Base-by-base conservation (phyloP, 2,113 vertebrate genomes). In the Epinephelus lanceolatus region DNA sequence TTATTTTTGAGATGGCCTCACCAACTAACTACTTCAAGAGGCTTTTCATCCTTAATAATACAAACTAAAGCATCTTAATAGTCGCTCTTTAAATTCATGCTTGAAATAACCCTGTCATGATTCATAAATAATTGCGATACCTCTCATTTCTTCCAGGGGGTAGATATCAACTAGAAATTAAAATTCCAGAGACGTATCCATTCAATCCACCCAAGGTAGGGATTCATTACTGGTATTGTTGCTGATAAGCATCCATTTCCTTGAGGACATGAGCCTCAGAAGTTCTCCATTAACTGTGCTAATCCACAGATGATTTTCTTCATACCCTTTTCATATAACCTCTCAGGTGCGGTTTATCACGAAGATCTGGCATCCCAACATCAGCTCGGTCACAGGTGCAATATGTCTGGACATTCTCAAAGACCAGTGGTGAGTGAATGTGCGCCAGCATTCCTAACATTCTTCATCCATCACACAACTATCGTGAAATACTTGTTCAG, bases 331-430 rank as follows among this genome's bases (percentile, higher is more conserved):
- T 33, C 59, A 45, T 78, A 76, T 51, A n/a, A 61, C 94, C n/a
- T 94, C 95, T 80, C 93, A 99, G 98, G 98, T 99, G 95, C 97
- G 98, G 88, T 99, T 99, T 96, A 99, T 99, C 93, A 98, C 98
- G 76, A 99, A 99, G 96, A 99, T 99, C 95, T 99, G 98, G 98
- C 98, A 99, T 97, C 98, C 98, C 94, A 99, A 99, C 95, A 99
- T 99, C 96, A 99, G 98, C 94, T 99, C 98, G 75, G 98, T 99
- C 93, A 99, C 98, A 87, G 98, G 98, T 78, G 98, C 98, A 91
- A 99, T 99, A 96, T 99, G 98, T 96, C 95, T 99, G 98, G 98
- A 99, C 94, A 99, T 99, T 92, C 96, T 99, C 91, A 99, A 99
- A 96, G 98, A 99, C 96, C 98, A 99, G 90, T 99, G 98, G 98